phyloP scores from a whole-genome alignment of 1,140 invertebrate species.

The Pristionchus pacificus region DNA sequence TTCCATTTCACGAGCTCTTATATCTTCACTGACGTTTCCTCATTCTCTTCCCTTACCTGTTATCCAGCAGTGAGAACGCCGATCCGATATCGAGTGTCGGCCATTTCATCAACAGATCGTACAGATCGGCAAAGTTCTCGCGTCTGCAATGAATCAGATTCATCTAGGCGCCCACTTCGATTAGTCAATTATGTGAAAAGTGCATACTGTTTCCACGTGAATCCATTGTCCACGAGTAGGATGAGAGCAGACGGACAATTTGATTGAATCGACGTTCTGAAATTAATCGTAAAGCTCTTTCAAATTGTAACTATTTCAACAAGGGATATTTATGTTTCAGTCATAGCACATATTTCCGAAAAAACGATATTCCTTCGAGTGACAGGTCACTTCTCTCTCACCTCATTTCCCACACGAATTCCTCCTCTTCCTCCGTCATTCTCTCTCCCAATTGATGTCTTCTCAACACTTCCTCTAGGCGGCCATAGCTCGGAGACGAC shows the following conservation, averaged over 20 bases:
- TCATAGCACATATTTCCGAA: too few relatives aligned
- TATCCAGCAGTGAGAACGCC: slow-evolving; percentile 80
- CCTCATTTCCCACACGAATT: slow-evolving; percentile 9
- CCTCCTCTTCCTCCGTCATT: not conserved
- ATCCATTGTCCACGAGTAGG: not conserved
- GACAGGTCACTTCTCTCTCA: too few relatives aligned
- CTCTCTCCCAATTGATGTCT: slow-evolving; percentile 8
- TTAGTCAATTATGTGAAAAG: too few relatives aligned
- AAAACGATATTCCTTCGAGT: too few relatives aligned
- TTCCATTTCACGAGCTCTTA: too few relatives aligned
- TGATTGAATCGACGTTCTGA: too few relatives aligned
- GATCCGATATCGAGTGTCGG: slow-evolving; percentile 74
- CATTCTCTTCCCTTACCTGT: slow-evolving; percentile 66
- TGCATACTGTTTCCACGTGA: slow-evolving; percentile 16
- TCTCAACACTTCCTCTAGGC: not conserved
- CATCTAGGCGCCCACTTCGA: too few relatives aligned
- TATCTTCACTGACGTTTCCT: too few relatives aligned
- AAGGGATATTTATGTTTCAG: too few relatives aligned
- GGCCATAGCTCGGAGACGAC: slow-evolving; percentile 14
- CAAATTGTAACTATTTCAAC: too few relatives aligned
- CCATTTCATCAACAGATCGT: slow-evolving; percentile 69
- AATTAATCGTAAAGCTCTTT: too few relatives aligned
- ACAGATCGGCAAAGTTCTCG: slow-evolving; percentile 64
- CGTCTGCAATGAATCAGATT: slow-evolving; percentile 16
- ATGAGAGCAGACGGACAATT: slow-evolving; percentile 11